Evolutionary conservation across 2,113 vertebrate genomes (phyloP), one percentile per base, ranked within the genome.

Genomic region (Poecilia latipinna): DNA sequence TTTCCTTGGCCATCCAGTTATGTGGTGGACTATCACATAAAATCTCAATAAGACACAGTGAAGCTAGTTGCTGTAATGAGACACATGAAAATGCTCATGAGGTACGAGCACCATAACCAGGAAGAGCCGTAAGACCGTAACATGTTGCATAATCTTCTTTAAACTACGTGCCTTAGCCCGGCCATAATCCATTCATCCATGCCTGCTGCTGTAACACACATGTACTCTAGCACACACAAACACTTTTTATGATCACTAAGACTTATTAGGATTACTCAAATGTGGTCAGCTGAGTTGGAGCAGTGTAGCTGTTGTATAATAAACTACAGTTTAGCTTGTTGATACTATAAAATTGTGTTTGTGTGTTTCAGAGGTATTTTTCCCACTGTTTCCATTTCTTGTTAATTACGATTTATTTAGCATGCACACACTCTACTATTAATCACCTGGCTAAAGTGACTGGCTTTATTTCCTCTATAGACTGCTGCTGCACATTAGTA

Each of bases 121-220:
- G 19, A 81, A 84, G 79, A 80, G 70, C 80, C 85, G 74, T 79
- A 61, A 42, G 62, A 57, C 83, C 79, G 78, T 84, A 90, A 90
- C 77, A 80, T 80, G 71, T 92, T 87, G 81, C 75, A 86, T 90
- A 91, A 93, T 87, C 85, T 64, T 73, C 89, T 92, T 90, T 87
- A 68, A 74, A 78, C 75, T 57, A 37, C 81, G 82, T 68, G 80
- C 82, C 82, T 86, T 48, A 72, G 65, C 73, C 29, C 51, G 28
- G 10, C 84, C 86, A 63, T 91, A 90, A 93, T 93, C 89, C 90
- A 89, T 80, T 90, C 83, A 90, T 86, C 84, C 85, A 82, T 86
- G 75, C 73, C 84, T 86, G 77, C 70, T 68, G 54, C 65, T 83
- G 71, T 84, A 84, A 78, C 77, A 70, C 80, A 85, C 79, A 87